Evolutionary conservation across 2,113 vertebrate species (phyloP).

Genomic region (Oryzias javanicus): DNA sequence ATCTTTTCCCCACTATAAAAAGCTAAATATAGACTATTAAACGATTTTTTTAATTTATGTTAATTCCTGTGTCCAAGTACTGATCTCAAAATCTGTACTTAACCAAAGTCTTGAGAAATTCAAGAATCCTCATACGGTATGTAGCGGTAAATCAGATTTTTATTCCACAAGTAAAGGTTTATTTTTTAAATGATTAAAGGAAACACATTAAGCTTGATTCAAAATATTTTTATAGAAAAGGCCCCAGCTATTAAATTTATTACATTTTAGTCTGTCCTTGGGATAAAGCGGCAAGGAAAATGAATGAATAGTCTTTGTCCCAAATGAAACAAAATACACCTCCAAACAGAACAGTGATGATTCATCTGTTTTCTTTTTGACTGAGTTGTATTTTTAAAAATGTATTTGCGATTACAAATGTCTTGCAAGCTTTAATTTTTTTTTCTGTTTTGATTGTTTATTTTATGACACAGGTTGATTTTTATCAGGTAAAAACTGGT

Average conservation of each 20-base stretch:
- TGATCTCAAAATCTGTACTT: conserved; percentile 18
- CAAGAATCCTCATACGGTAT: conserved; percentile 13
- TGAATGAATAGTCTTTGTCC: no score
- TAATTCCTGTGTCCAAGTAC: background rate
- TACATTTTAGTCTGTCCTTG: conserved; percentile 4
- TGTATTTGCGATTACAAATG: conserved; percentile 21
- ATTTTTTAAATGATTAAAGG: conserved; percentile 37
- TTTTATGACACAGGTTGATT: background rate
- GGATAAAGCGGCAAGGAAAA: no score
- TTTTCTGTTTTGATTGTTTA: background rate
- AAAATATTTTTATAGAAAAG: conserved; percentile 39
- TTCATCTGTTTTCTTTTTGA: conserved; percentile 10
- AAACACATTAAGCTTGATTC: conserved; percentile 3
- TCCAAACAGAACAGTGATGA: conserved; percentile 1
- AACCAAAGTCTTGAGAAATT: conserved; percentile 23
- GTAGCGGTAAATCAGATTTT: conserved; percentile 42
- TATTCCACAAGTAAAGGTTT: conserved; percentile 14
- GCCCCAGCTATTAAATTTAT: conserved; percentile 7
- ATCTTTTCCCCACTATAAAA: conserved; percentile 9
- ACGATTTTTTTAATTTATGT: background rate
- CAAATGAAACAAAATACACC: conserved; percentile 8
- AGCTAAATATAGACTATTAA: background rate
- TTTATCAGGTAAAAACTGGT: background rate
- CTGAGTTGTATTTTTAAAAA: conserved; percentile 38
- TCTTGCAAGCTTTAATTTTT: conserved; percentile 50